Evolutionary conservation across 2,797 vertebrate genomes (phyloP), one percentile per base, ranked within the genome.

Genomic region (Hylomyscus alleni): DNA sequence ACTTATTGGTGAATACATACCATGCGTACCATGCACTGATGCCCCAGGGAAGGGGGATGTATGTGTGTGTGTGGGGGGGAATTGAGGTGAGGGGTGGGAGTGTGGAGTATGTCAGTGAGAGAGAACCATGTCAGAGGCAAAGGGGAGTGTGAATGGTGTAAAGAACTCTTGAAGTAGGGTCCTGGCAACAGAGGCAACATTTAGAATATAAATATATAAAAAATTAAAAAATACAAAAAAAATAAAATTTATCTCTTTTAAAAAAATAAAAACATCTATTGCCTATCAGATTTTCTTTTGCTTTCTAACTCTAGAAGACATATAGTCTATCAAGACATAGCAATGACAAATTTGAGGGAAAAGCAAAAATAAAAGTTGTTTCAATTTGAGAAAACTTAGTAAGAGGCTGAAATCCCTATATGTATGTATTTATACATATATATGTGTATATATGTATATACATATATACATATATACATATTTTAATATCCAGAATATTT

Each of bases 401-500:
- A 67, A 93, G 50, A 85, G 78, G 9, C 44, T 90, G 73, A 72
- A 72, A 72, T n/a, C 17, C 7, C 19, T 37, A 72, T 72, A 37
- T 20, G 34, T 69, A 9, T n/a, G 17, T 19, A n/a, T n/a, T 3
- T 69, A 69, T n/a, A n/a, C 14, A 69, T 6, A 69, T 69, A 69
- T 34, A 34, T 34, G 29, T 15, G 5, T 14, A 31, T 65, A 31
- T 62, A 29, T 31, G 13, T 65, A 65, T 62, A 29, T 62, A 26
- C 50, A 50, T 8, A 50, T 26, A 62, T 26, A 60, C 93, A 6
- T 54, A 58, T 65, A 65, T 67, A 31, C 47, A 10, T 90, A 7
- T 67, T 88, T 92, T 75, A 65, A 19, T 90, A 26, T 67, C 17
- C 80, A 80, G 14, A 95, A 73, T 62, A 89, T 31, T 89, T 91